phyloP scores from a whole-genome alignment of 2,888 invertebrate species.

The Epirrhoe alternata region DNA sequence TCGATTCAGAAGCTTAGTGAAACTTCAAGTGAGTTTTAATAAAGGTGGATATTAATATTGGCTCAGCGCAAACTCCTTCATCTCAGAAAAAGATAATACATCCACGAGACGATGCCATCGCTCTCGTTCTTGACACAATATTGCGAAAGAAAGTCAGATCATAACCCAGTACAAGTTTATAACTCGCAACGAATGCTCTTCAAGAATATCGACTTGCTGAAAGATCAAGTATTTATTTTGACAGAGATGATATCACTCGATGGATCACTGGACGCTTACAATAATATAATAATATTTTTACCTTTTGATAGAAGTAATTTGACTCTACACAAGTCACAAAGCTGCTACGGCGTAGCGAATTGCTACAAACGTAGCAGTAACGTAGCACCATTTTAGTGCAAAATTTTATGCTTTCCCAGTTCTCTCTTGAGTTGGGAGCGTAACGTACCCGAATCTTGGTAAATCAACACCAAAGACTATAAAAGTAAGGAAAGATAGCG shows the following conservation, averaged over 20 bases:
- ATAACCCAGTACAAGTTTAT: background rate
- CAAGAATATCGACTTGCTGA: background rate
- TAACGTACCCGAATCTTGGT: slow-evolving; percentile 23
- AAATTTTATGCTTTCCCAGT: background rate
- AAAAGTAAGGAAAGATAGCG: slow-evolving; percentile 47
- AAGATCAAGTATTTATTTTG: background rate
- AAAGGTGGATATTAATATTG: slow-evolving; percentile 9
- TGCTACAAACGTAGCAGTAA: background rate
- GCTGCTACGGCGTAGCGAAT: background rate
- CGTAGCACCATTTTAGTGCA: background rate
- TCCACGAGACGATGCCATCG: background rate
- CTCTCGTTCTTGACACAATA: background rate
- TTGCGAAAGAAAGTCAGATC: background rate
- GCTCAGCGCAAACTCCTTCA: slow-evolving; percentile 21
- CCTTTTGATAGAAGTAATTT: background rate
- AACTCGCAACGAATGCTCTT: background rate
- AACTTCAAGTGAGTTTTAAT: slow-evolving; percentile 1
- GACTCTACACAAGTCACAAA: background rate
- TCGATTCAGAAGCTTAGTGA: background rate
- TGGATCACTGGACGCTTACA: no score
- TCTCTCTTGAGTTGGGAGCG: background rate
- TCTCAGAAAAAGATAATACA: slow-evolving; percentile 1
- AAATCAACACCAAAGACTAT: slow-evolving; percentile 33
- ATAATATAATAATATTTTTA: no score
- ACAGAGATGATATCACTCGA: no score